Percentiles rank a stretch among this genome's conserved stretches.
Conservation (phyloP, 2,888 invertebrate genomes). For the Synergus itoensis region DNA sequence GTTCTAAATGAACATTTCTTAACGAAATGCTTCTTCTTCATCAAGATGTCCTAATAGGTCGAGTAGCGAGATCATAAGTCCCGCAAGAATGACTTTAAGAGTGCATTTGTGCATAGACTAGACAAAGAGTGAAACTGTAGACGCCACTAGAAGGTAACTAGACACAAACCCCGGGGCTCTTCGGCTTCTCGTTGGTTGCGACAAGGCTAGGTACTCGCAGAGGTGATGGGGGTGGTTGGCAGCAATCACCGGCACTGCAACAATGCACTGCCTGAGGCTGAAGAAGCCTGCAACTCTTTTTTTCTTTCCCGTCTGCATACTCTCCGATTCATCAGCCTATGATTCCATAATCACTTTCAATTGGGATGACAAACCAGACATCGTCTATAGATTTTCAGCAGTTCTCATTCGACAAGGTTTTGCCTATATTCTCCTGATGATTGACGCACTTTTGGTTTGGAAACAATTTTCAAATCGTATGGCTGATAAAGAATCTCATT, state of each 20-base stretch:
- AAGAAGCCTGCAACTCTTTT: conserved; percentile 46
- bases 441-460: not conserved
- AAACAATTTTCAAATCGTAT: not conserved
- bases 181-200: conserved; percentile 39
- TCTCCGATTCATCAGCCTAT: conserved; percentile 27
- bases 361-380: not conserved
- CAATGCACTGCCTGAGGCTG: conserved; percentile 63
- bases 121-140: conserved; percentile 43
- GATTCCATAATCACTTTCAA: not conserved
- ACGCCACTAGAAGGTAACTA: conserved; percentile 52
- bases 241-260: conserved; percentile 69
- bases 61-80: not conserved
- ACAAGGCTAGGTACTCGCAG: conserved; percentile 28
- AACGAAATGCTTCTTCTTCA: not conserved
- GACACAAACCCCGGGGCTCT: conserved; percentile 56
- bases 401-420: not conserved
- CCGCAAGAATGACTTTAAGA: not conserved
- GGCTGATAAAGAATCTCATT: conserved; percentile 24
- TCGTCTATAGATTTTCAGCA: not conserved
- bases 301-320: conserved; percentile 48
- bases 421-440: not conserved
- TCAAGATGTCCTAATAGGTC: not conserved
- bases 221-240: conserved; percentile 46
- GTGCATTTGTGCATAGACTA: not conserved
- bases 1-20: not conserved